Conservation (phyloP, 2,113 vertebrate species). For the Shinisaurus crocodilurus region DNA sequence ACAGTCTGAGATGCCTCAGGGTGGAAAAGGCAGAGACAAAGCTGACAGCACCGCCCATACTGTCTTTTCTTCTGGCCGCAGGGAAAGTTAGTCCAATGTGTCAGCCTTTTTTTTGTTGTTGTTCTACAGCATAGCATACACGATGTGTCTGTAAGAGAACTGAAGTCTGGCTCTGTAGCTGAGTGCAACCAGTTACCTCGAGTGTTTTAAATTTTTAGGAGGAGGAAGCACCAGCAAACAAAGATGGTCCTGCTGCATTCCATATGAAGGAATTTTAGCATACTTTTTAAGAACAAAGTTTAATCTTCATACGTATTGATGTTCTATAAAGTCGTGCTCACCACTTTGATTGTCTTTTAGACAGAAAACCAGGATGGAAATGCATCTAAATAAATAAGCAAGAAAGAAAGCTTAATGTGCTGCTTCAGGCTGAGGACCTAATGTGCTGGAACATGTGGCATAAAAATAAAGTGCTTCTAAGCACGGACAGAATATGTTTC, state of each 20-base stretch:
- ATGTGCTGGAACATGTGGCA: neutral
- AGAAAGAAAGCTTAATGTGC: neutral
- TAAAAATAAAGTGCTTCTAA: neutral
- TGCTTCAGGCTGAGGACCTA: neutral
- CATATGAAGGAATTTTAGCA: fast-evolving
- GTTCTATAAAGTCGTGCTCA: neutral
- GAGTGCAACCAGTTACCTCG: neutral
- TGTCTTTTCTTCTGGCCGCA: neutral
- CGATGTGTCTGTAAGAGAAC: neutral
- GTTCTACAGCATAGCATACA: neutral
- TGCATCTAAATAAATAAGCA: neutral
- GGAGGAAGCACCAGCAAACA: neutral
- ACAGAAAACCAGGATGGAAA: neutral
- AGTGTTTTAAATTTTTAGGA: neutral
- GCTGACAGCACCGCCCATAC: neutral
- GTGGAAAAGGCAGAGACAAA: neutral
- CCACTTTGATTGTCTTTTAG: neutral
- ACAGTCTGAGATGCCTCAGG: conserved; percentile 5
- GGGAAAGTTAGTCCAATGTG: neutral
- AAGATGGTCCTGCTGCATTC: fast-evolving
- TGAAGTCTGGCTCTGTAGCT: neutral
- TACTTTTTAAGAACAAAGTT: neutral
- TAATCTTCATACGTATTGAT: neutral
- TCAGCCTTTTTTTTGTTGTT: neutral
- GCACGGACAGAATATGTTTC: neutral